These are phyloP conservation scores for Perca flavescens DNA, from an alignment of 2,113 vertebrate species.

Conservation along the genomic window DNA sequence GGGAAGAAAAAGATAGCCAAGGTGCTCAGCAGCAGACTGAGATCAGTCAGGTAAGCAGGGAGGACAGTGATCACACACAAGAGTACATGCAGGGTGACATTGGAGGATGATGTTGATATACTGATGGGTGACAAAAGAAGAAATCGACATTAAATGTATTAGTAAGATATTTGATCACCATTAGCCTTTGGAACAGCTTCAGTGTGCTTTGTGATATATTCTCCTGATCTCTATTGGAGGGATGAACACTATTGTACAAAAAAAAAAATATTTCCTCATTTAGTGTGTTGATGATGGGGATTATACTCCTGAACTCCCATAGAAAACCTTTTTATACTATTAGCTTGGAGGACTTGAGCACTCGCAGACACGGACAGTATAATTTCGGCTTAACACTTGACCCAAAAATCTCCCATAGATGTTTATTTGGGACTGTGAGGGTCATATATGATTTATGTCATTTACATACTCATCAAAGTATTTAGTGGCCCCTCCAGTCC, in stretches of 20 bases:
- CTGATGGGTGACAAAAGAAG: not conserved
- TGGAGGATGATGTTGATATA: not conserved
- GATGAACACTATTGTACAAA: no score
- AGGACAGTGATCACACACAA: not conserved
- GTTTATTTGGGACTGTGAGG: not conserved
- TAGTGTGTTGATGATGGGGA: no score
- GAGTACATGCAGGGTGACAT: not conserved
- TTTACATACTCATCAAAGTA: no score
- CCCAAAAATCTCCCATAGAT: not conserved
- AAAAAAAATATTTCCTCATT: no score
- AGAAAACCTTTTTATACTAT: no score
- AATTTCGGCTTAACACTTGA: no score
- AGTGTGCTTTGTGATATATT: not conserved
- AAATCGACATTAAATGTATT: not conserved
- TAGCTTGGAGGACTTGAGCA: no score
- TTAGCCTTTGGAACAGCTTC: not conserved
- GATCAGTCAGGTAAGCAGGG: conserved; percentile 89
- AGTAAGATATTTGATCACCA: not conserved
- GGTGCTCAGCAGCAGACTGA: conserved; percentile 92
- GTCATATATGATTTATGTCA: no score
- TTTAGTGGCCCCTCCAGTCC: no score
- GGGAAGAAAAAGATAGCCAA: conserved; percentile 94
- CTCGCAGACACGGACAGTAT: no score
- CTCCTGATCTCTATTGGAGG: not conserved
- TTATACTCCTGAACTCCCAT: no score